A percentile compares a stretch with the other conserved stretches of the same genome.
phyloP scores from a whole-genome alignment of 2,797 vertebrate species.

The Lerista edwardsae region DNA sequence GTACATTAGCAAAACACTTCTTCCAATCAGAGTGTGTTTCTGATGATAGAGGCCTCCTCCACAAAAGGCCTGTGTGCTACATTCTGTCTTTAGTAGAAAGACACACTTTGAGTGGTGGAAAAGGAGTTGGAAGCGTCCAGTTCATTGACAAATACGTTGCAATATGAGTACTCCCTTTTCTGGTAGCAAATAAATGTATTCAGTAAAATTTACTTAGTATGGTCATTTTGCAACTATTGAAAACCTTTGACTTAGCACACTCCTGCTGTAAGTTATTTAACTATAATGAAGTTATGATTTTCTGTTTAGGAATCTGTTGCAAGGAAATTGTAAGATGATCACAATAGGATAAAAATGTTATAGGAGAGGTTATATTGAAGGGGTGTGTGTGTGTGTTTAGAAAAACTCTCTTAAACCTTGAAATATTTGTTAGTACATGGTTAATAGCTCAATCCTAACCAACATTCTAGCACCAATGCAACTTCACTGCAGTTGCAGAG shows the following conservation, averaged over 20 bases:
- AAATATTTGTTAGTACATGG: conserved; percentile 1
- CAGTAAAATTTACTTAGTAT: background rate
- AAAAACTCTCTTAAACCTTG: background rate
- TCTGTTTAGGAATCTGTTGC: conserved; percentile 16
- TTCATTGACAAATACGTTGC: background rate
- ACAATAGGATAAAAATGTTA: background rate
- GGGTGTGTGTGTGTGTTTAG: background rate
- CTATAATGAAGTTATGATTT: background rate
- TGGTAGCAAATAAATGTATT: background rate
- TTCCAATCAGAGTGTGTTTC: too few species aligned
- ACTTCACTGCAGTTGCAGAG: too few species aligned
- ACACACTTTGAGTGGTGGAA: background rate
- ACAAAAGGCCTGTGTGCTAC: too few species aligned
- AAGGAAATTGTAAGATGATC: background rate
- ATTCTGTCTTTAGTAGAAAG: background rate
- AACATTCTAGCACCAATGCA: too few species aligned
- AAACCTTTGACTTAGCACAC: background rate
- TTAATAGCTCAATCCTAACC: background rate
- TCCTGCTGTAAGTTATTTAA: conserved; percentile 2
- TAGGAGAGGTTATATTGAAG: background rate
- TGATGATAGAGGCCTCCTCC: too few species aligned
- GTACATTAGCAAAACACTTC: too few species aligned
- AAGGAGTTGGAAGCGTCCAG: background rate
- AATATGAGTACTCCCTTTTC: background rate
- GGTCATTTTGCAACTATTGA: background rate